Evolutionary conservation across 2,888 invertebrate species (phyloP).

Genomic region (Harpalus rufipes): DNA sequence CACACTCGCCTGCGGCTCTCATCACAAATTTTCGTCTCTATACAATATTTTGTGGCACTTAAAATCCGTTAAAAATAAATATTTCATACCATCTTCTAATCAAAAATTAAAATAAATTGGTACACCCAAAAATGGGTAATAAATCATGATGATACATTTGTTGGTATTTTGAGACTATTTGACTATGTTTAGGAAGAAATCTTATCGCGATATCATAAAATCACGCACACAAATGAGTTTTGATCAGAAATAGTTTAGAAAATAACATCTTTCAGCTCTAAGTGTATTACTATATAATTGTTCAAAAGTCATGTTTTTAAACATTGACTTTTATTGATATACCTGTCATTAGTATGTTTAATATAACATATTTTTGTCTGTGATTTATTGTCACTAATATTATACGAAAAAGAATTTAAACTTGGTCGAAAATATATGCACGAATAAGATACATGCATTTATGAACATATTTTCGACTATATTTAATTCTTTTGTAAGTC

Average conservation of each 20-base stretch:
- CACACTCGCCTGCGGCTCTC: background rate
- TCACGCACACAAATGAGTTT: constrained; percentile 61
- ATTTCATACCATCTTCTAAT: background rate
- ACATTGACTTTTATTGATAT: constrained; percentile 47
- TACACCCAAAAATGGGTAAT: no score
- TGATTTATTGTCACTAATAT: constrained; percentile 61
- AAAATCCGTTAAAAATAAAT: background rate
- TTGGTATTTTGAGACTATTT: background rate
- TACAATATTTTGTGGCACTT: background rate
- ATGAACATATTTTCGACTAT: background rate
- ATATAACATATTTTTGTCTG: constrained; percentile 62
- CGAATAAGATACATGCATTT: background rate
- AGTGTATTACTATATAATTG: constrained; percentile 61
- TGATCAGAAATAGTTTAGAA: constrained; percentile 11
- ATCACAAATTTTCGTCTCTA: background rate
- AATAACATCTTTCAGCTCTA: constrained; percentile 48
- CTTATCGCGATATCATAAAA: constrained; percentile 46
- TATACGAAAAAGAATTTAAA: background rate
- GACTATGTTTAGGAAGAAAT: background rate
- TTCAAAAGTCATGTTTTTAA: constrained; percentile 57
- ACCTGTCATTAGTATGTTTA: constrained; percentile 59
- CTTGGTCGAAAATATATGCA: background rate
- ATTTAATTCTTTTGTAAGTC: background rate
- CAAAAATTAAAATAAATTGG: background rate
- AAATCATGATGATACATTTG: background rate